phyloP scores from a whole-genome alignment of 1,140 invertebrate genomes.

The Elysia chlorotica region DNA sequence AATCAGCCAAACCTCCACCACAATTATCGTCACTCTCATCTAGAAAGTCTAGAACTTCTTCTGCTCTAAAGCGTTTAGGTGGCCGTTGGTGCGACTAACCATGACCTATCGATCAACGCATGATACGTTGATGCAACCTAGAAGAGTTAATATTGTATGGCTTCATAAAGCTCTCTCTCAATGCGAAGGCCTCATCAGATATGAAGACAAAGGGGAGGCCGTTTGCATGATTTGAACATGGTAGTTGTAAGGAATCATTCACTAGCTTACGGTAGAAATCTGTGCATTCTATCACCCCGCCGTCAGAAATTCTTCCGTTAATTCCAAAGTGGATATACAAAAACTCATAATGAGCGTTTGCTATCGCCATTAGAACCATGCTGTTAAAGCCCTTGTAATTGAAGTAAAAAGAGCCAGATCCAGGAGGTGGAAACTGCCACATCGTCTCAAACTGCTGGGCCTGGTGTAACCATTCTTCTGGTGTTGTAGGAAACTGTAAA shows the following conservation, averaged over 20 bases:
- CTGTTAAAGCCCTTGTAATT: slow-evolving; percentile 57
- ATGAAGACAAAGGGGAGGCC: slow-evolving; percentile 24
- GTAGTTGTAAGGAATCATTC: slow-evolving; percentile 29
- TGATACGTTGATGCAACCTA: too few species aligned
- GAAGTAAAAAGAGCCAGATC: slow-evolving; percentile 3
- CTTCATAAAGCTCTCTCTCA: slow-evolving; percentile 35
- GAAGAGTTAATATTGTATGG: slow-evolving; percentile 47
- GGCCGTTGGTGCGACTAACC: too few species aligned
- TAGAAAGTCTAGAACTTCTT: too few species aligned
- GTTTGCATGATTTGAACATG: slow-evolving; percentile 19
- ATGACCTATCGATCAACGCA: too few species aligned
- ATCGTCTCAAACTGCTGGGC: slow-evolving; percentile 40
- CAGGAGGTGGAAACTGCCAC: slow-evolving; percentile 58
- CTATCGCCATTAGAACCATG: slow-evolving; percentile 56
- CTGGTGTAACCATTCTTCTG: too few species aligned
- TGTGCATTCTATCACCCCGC: slow-evolving; percentile 20
- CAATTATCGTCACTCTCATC: too few species aligned
- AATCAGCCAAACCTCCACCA: too few species aligned
- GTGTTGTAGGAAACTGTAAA: too few species aligned
- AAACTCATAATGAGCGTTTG: slow-evolving; percentile 43
- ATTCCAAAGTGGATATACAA: slow-evolving; percentile 31
- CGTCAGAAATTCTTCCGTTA: slow-evolving; percentile 28
- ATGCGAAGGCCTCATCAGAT: slow-evolving; percentile 45
- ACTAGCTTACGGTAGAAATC: slow-evolving; percentile 23
- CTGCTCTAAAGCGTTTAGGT: too few species aligned